These are phyloP conservation scores for Garra rufa DNA, from an alignment of 2,113 vertebrate species.

Conservation along the genomic window DNA sequence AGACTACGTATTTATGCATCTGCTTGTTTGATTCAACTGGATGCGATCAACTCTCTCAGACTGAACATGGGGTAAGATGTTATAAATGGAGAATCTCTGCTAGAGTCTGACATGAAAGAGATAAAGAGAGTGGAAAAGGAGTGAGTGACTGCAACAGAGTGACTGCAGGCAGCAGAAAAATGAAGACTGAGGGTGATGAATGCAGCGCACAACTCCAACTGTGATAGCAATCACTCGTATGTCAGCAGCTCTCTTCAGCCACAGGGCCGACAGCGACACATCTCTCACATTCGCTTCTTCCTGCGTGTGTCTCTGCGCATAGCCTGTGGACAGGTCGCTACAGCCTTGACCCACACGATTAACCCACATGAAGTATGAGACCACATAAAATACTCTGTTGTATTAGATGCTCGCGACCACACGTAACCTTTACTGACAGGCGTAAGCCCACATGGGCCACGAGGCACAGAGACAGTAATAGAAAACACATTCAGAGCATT, in stretches of 20 bases:
- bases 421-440: constrained; percentile 14
- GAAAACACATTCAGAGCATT: background rate
- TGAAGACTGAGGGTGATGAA: constrained; percentile 27
- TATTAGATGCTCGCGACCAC: constrained; percentile 3
- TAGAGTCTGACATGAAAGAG: background rate
- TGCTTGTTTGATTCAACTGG: background rate
- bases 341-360: constrained; percentile 41
- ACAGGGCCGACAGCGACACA: constrained; percentile 17
- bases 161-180: constrained; percentile 22
- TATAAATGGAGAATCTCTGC: constrained; percentile 10
- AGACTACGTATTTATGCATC: background rate
- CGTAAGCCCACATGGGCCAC: background rate
- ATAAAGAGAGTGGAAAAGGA: constrained; percentile 17
- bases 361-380: constrained; percentile 31
- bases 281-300: background rate
- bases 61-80: background rate
- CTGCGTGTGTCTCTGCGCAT: background rate
- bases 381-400: constrained; percentile 21
- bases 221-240: constrained; percentile 33
- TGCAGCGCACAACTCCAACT: constrained; percentile 25
- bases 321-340: background rate
- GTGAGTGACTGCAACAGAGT: constrained; percentile 17
- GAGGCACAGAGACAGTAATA: background rate
- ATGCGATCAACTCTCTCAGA: constrained; percentile 7
- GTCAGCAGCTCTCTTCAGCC: constrained; percentile 26